These are phyloP conservation scores for Hecatera dysodea DNA, from an alignment of 2,888 invertebrate species.

Conservation along the genomic window DNA sequence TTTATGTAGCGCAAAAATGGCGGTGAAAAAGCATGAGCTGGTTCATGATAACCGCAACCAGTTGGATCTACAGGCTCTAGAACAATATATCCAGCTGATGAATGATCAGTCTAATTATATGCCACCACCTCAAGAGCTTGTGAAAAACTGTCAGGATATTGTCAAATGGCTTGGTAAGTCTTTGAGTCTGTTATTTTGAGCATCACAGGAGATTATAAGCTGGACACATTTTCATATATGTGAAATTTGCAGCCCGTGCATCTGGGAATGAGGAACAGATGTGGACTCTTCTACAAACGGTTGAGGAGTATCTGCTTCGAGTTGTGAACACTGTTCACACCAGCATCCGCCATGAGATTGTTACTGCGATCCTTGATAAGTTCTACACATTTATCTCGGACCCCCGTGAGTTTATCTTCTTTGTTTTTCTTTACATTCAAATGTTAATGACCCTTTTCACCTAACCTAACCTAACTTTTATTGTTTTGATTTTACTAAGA, in stretches of 20 bases:
- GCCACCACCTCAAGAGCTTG: constrained; percentile 82
- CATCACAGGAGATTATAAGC: background rate
- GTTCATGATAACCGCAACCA: constrained; percentile 86
- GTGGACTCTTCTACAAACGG: constrained; percentile 77
- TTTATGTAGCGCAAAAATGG: constrained; percentile 80
- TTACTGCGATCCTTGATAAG: constrained; percentile 90
- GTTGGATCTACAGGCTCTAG: constrained; percentile 80
- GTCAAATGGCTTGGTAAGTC: constrained; percentile 88
- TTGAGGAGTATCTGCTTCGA: constrained; percentile 82
- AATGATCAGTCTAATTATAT: constrained; percentile 85
- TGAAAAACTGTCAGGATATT: constrained; percentile 88
- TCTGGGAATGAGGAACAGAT: constrained; percentile 75
- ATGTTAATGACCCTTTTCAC: background rate
- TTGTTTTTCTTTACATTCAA: background rate
- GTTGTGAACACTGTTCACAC: constrained; percentile 76
- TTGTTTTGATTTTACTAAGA: too few species aligned
- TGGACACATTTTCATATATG: background rate
- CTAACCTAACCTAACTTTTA: too few species aligned
- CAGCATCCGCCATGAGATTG: constrained; percentile 85
- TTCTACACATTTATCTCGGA: constrained; percentile 92
- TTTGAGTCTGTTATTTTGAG: background rate
- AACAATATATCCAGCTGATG: constrained; percentile 87
- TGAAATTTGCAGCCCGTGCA: constrained; percentile 74
- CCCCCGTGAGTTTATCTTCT: constrained; percentile 81
- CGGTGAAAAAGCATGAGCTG: constrained; percentile 91